Percentiles rank a stretch among this genome's conserved stretches.
Evolutionary conservation across 2,888 invertebrate genomes (phyloP).

Genomic region (Drosophila neonasuta): DNA sequence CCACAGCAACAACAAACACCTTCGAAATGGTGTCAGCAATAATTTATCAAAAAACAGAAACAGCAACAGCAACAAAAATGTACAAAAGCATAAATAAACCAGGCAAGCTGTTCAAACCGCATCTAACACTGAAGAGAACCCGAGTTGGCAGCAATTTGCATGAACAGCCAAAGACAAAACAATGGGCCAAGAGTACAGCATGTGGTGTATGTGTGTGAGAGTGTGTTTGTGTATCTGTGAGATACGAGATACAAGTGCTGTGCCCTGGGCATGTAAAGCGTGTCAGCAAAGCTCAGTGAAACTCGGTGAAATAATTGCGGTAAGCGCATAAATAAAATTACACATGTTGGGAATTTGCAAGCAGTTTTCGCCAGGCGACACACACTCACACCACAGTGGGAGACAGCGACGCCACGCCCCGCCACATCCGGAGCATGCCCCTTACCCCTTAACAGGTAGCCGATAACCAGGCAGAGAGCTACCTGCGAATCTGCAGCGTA

Average conservation of each 20-base stretch:
- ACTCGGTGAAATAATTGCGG: slow-evolving; percentile 74
- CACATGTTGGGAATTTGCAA: slow-evolving; percentile 60
- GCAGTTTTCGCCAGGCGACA: slow-evolving; percentile 42
- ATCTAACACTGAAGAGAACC: slow-evolving; percentile 58
- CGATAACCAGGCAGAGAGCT: slow-evolving; percentile 11
- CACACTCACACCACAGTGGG: slow-evolving; percentile 27
- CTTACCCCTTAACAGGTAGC: slow-evolving; percentile 20
- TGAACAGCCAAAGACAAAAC: slow-evolving; percentile 58
- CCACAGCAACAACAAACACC: slow-evolving; percentile 44
- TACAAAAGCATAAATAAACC: slow-evolving; percentile 56
- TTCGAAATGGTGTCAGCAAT: slow-evolving; percentile 67
- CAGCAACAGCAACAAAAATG: slow-evolving; percentile 32
- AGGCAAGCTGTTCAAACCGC: slow-evolving; percentile 62
- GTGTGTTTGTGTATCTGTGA: slow-evolving; percentile 36
- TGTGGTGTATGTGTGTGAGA: slow-evolving; percentile 9
- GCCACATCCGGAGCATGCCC: background rate
- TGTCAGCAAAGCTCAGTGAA: slow-evolving; percentile 76
- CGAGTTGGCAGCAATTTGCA: slow-evolving; percentile 59
- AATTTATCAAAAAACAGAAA: slow-evolving; percentile 45
- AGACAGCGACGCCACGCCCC: slow-evolving; percentile 31
- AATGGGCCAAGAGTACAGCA: slow-evolving; percentile 45
- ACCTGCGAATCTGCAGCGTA: slow-evolving; percentile 11
- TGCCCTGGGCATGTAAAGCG: slow-evolving; percentile 71
- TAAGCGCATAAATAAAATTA: slow-evolving; percentile 64
- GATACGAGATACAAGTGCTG: slow-evolving; percentile 54